Percentiles rank a stretch among this genome's conserved stretches.
phyloP scores from a whole-genome alignment of 2,888 invertebrate species.

The Ormyrus nitidulus region DNA sequence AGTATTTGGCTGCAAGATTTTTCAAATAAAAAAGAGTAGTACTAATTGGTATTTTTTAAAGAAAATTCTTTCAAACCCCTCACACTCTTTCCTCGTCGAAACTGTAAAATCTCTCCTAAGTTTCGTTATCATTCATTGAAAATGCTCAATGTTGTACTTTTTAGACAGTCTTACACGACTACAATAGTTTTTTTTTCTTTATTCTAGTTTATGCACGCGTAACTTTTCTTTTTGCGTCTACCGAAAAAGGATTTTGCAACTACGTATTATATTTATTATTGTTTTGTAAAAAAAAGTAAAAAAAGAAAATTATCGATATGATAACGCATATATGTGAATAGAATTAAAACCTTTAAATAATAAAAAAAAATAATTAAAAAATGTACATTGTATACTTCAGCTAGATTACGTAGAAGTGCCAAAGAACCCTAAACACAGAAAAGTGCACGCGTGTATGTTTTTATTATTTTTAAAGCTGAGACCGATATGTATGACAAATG shows the following conservation, averaged over 20 bases:
- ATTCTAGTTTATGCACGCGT: slow-evolving; percentile 28
- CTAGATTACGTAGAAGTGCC: slow-evolving; percentile 16
- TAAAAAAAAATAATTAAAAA: slow-evolving; percentile 35
- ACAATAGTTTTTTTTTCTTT: slow-evolving; percentile 33
- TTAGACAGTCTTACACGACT: slow-evolving; percentile 53
- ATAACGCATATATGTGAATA: slow-evolving; percentile 6
- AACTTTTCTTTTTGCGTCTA: slow-evolving; percentile 28
- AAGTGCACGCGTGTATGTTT: slow-evolving; percentile 27
- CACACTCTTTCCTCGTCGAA: slow-evolving; percentile 27
- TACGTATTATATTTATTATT: slow-evolving; percentile 16
- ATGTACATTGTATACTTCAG: slow-evolving; percentile 21
- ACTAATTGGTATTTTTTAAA: slow-evolving; percentile 17
- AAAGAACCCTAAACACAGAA: slow-evolving; percentile 28
- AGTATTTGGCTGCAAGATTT: slow-evolving; percentile 30
- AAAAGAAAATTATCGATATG: slow-evolving; percentile 21
- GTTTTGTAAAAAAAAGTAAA: slow-evolving; percentile 33
- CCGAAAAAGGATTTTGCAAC: slow-evolving; percentile 19
- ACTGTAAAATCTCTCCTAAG: slow-evolving; percentile 34
- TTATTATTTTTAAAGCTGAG: slow-evolving; percentile 49
- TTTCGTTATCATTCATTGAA: slow-evolving; percentile 40
- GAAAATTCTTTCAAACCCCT: slow-evolving; percentile 24
- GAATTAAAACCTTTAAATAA: slow-evolving; percentile 36
- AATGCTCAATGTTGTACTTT: slow-evolving; percentile 56
- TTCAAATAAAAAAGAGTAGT: slow-evolving; percentile 24
- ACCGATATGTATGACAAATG: slow-evolving; percentile 47